Evolutionary conservation across 2,113 vertebrate species (phyloP).

Genomic region (Microcebus jonahi): DNA sequence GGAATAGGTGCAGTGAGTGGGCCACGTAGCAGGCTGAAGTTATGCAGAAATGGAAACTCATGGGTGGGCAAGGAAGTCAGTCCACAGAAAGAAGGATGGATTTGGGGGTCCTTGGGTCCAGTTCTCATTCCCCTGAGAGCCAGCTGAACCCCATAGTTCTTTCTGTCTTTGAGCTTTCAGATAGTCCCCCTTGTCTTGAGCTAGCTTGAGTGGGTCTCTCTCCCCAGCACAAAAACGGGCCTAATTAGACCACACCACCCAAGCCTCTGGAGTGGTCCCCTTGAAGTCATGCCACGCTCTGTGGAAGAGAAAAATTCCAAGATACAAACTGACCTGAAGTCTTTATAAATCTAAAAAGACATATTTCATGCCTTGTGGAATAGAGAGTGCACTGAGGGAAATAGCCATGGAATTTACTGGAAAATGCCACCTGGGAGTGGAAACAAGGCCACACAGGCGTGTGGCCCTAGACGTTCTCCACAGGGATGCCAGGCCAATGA

Average conservation of each 20-base stretch:
- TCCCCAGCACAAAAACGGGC: background rate
- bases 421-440: background rate
- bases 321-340: background rate
- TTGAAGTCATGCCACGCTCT: background rate
- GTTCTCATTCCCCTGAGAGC: background rate
- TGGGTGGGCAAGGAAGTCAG: background rate
- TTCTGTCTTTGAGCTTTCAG: background rate
- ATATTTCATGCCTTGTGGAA: background rate
- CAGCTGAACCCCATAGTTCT: background rate
- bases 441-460: background rate
- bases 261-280: background rate
- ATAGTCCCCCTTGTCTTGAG: background rate
- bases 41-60: too few relatives aligned
- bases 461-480: background rate
- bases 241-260: background rate
- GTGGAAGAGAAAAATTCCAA: background rate
- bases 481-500: background rate
- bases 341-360: background rate
- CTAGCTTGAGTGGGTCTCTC: background rate
- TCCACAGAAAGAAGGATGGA: background rate
- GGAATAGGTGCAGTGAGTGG: too few relatives aligned
- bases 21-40: too few relatives aligned
- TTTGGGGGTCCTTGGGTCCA: rapidly evolving
- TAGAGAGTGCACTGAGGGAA: background rate
- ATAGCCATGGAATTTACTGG: background rate